Base-by-base conservation (phyloP, 2,113 vertebrate genomes). In the Trichomycterus rosablanca region DNA sequence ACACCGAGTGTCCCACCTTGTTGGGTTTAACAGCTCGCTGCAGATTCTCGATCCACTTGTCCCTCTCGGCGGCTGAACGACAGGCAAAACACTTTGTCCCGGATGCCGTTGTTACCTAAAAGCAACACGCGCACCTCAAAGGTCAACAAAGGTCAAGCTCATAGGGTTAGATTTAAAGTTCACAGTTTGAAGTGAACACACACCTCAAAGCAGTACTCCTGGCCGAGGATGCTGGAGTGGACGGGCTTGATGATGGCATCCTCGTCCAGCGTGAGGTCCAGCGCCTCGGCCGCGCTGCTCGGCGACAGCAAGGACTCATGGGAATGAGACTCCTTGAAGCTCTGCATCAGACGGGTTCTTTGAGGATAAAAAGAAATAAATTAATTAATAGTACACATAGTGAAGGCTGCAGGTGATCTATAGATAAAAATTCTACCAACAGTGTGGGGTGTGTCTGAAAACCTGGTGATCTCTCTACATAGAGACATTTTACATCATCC, bases 181-280 rank as follows among this genome's bases (percentile, higher is more conserved):
- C n/a, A n/a, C n/a, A n/a, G n/a, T n/a, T n/a, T n/a, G n/a, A n/a
- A n/a, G n/a, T n/a, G n/a, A n/a, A 34, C 16, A 46, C 55, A 23
- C 30, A 61, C 94, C 94, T 97, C 94, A 66, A 97, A 96, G 82
- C 94, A 97, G 80, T 94, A 97, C 79, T 97, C 93, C 86, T 97
- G 94, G 48, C 94, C 94, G 78, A 97, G 84, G 78, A 97, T 97
- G 80, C 93, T 96, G 70, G 93, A 95, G 81, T 97, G 94, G 37
- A 97, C 93, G 0, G 94, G 92, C 59, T 95, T 95, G 79, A 97
- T 93, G 70, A 95, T 80, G 66, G 93, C 93, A 12, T 96, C 94
- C 75, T 97, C 94, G 43, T 96, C 93, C 84, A 97, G 74, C 76
- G 93, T 92, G 67, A 97, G 85, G 81, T 97, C 94, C 86, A 97